Evolutionary conservation across 2,797 vertebrate species (phyloP).

Genomic region (Phoebastria nigripes): DNA sequence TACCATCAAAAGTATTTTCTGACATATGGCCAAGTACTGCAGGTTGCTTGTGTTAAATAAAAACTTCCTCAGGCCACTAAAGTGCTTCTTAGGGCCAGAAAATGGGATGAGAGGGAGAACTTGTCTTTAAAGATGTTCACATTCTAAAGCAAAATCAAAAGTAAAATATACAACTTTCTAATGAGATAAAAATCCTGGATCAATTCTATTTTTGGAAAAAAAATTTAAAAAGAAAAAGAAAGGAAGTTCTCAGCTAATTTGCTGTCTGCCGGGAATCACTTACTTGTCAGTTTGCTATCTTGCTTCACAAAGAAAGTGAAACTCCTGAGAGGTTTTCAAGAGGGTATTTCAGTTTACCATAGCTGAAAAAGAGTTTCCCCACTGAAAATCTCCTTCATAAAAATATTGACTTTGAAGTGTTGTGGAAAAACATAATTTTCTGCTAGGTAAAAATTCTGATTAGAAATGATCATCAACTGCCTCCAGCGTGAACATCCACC

Average conservation of each 20-base stretch:
- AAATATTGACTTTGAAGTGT: neutral
- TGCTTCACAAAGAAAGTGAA: neutral
- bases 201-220: neutral
- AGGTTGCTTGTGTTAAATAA: neutral
- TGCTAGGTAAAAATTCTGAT: neutral
- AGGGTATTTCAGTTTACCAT: neutral
- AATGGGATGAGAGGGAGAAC: neutral
- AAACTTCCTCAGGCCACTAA: neutral
- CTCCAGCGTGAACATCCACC: neutral
- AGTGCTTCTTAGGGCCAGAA: neutral
- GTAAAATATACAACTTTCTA: neutral
- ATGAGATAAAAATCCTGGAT: neutral
- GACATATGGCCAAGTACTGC: neutral
- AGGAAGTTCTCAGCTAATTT: neutral
- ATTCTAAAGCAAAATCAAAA: neutral
- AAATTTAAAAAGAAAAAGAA: too few relatives aligned
- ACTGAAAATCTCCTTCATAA: neutral
- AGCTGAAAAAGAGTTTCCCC: neutral
- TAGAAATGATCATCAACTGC: neutral
- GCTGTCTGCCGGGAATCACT: neutral
- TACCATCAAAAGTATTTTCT: neutral
- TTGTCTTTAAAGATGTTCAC: neutral
- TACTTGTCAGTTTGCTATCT: conserved; percentile 12
- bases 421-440: neutral
- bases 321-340: neutral